phyloP scores from a whole-genome alignment of 2,113 vertebrate genomes.

The Tamias sibiricus region DNA sequence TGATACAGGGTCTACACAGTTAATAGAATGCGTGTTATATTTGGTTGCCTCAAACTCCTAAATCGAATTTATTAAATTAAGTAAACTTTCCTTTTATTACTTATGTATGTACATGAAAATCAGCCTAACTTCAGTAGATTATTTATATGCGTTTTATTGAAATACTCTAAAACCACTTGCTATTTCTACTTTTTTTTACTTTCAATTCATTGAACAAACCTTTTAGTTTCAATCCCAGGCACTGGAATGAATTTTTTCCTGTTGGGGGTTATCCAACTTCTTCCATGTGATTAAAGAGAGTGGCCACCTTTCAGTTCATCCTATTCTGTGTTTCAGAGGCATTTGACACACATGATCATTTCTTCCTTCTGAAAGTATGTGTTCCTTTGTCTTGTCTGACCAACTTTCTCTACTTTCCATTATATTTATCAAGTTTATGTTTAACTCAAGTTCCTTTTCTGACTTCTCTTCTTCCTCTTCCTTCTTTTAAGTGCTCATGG shows the following conservation, averaged over 20 bases:
- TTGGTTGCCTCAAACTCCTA: not conserved
- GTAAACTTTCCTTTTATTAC: not conserved
- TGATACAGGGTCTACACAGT: not conserved
- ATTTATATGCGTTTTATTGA: not conserved
- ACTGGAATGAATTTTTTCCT: not conserved
- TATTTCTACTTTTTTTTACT: not conserved
- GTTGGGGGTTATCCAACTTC: not conserved
- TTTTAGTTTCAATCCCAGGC: not conserved
- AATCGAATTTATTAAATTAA: conserved; percentile 8
- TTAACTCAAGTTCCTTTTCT: not conserved
- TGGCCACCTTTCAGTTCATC: not conserved
- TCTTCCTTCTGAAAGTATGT: not conserved
- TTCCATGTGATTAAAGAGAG: not conserved
- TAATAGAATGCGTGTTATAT: not conserved
- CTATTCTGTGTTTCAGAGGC: not conserved
- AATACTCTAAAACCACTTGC: conserved; percentile 19
- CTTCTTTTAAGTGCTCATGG: not conserved
- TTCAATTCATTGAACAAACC: not conserved
- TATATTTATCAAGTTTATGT: not conserved
- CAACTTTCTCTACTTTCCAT: not conserved
- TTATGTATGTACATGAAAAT: not conserved
- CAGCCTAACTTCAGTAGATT: not conserved
- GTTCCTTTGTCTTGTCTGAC: not conserved
- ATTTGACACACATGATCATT: not conserved
- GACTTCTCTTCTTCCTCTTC: not conserved